Base-by-base conservation (phyloP, 37 sponge, comb jelly and placozoan species). In the Petrosia ficiformis region DNA sequence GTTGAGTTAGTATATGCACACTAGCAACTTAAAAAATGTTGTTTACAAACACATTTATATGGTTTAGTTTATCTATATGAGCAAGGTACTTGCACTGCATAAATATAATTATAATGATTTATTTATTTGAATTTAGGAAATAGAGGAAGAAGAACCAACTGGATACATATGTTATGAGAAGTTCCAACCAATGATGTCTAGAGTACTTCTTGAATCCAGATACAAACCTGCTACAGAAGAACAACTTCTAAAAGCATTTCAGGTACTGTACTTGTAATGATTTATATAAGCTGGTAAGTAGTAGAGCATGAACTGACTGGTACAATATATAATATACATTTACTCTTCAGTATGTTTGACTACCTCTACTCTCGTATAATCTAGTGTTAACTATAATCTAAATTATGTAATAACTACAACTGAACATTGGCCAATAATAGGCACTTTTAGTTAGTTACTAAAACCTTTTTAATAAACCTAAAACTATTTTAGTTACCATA, bases 131-230 rank as follows among this genome's bases (percentile, higher is more conserved):
- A 35, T 42, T 6, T 39, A 42, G 70, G 44, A 87, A 81, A 86
- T 94, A 1, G 97, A 97, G 68, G 97, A 97, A 38, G 97, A 97
- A 1, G 97, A 97, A 72, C 97, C 97, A 43, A 97, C 95, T 32
- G 97, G 91, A 4, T 97, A 87, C 44, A 68, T 97, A 16, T 34
- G 92, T 0, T 88, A 80, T 59, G 97, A 94, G 52, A 84, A 90
- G 73, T 97, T 97, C 64, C 86, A 93, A 65, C 97, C 97, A 52
- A 85, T 97, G 74, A 87, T 94, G 92, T 48, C 80, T 19, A 70
- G 84, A 39, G 84, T 94, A 4, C 77, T 97, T 11, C 40, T 87
- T 61, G 94, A 97, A 30, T 85, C 77, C 42, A 90, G 94, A 92
- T 90, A 65, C 48, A 39, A 61, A 0, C 78, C 77, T 28, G 42